Evolutionary conservation across 2,797 vertebrate species (phyloP).

Genomic region (Echeneis naucrates): DNA sequence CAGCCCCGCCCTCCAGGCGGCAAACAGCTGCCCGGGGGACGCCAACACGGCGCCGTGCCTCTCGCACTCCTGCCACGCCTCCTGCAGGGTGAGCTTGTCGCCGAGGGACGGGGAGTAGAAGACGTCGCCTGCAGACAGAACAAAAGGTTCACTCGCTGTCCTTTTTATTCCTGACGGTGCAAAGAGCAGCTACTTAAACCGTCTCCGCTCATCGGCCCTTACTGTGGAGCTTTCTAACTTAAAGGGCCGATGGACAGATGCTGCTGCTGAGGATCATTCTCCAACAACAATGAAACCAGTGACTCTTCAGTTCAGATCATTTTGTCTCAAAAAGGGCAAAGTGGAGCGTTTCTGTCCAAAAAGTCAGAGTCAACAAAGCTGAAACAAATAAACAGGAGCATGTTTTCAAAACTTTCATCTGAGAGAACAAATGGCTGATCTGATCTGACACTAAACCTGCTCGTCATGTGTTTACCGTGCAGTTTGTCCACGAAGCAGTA

Average conservation of each 20-base stretch:
- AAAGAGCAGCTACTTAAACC: too few species aligned
- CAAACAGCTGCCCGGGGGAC: constrained; percentile 89
- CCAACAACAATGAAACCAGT: not conserved
- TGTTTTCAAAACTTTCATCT: too few species aligned
- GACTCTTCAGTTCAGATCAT: not conserved
- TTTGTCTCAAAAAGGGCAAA: not conserved
- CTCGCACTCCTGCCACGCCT: constrained; percentile 84
- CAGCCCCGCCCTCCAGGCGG: constrained; percentile 91
- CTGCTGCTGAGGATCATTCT: not conserved
- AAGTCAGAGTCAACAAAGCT: too few species aligned
- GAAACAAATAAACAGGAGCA: too few species aligned
- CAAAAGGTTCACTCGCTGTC: too few species aligned
- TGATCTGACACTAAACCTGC: not conserved
- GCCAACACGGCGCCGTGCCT: constrained; percentile 81
- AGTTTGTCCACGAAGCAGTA: constrained; percentile 92
- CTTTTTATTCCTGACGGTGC: too few species aligned
- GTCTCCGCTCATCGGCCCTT: not conserved
- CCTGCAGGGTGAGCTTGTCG: constrained; percentile 85
- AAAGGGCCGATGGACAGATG: too few species aligned
- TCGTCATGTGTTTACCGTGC: constrained; percentile 82
- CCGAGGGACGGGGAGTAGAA: constrained; percentile 82
- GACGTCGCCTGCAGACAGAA: constrained; percentile 85
- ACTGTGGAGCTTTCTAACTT: not conserved
- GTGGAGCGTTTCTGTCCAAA: too few species aligned
- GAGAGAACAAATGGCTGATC: too few species aligned